Base-by-base conservation (phyloP, 2,888 invertebrate species). In the Oligia strigilis region DNA sequence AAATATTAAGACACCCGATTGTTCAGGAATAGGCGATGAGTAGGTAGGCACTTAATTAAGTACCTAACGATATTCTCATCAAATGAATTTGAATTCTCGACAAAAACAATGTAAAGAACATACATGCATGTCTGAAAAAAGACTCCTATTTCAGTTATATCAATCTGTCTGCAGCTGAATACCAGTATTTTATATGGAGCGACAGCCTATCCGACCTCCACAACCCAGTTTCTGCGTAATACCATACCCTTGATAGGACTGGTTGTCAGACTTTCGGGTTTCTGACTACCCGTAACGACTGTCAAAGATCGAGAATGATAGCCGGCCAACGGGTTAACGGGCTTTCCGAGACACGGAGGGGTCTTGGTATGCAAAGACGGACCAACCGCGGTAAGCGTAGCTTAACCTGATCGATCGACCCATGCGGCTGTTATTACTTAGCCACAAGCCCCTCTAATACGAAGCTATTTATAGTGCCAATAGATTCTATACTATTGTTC, bases 1-100 rank as follows among this genome's bases (percentile, higher is more conserved):
- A 64, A 79, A 75, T 75, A 77, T 69, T 75, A 72, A 19, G 60
- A 17, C 46, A 78, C 67, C 52, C 69, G 46, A 81, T 62, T 78
- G 78, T 75, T 80, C 73, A 67, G 19, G 55, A 65, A 60, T 78
- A 64, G 66, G n/a, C 69, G 43, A 58, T 78, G 13, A 79, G 49
- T 49, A 36, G 5, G 49, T 49, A 36, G 5, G 5, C 13, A 43
- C n/a, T 0, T n/a, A 75, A 70, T 6, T 78, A 79, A 77, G 75
- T 72, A 29, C 29, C 29, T 29, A 65, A n/a, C 6, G 14, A 75
- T n/a, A 46, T 66, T 85, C 46, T 72, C 76, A 83, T 80, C 17
- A 55, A 60, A 81, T 65, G 14, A 49, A 79, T 82, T 82, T 74
- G 49, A 72, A 79, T 72, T 69, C 14, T 49, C 14, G 13, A 17